Conservation (phyloP, 2,113 vertebrate genomes). For the Shinisaurus crocodilurus region DNA sequence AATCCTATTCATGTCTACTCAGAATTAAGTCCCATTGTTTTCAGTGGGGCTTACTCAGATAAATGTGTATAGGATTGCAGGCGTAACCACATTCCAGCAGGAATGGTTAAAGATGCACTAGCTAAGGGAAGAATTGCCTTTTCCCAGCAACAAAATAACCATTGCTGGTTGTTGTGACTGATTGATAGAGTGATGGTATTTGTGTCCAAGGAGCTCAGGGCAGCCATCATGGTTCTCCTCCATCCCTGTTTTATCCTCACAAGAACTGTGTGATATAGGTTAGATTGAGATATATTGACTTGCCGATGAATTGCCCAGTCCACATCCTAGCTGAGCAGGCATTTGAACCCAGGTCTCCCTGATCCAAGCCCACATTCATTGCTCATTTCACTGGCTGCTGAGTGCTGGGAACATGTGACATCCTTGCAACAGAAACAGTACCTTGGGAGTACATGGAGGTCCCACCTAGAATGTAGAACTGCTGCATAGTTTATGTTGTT, state of each 20-base stretch:
- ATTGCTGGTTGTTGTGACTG: neutral
- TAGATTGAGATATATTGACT: neutral
- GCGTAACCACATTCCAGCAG: neutral
- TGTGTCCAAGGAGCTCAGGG: neutral
- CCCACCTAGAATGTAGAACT: too few species aligned
- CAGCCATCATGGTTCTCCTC: neutral
- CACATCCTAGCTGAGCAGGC: neutral
- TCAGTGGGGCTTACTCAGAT: too few species aligned
- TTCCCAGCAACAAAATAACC: neutral
- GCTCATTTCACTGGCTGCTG: neutral
- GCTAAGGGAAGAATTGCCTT: neutral
- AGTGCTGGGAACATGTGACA: neutral
- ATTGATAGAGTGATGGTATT: neutral
- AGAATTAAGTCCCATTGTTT: too few species aligned
- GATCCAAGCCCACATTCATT: neutral
- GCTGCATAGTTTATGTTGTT: neutral
- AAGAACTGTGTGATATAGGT: neutral
- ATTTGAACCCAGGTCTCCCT: neutral
- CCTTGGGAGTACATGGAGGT: neutral
- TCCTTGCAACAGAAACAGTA: neutral
- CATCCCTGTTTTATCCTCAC: neutral
- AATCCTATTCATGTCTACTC: too few species aligned
- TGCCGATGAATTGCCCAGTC: neutral
- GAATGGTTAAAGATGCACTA: neutral
- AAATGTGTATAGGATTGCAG: too few species aligned